Conservation (phyloP, 2,888 invertebrate species). For the Chouioia cunea region DNA sequence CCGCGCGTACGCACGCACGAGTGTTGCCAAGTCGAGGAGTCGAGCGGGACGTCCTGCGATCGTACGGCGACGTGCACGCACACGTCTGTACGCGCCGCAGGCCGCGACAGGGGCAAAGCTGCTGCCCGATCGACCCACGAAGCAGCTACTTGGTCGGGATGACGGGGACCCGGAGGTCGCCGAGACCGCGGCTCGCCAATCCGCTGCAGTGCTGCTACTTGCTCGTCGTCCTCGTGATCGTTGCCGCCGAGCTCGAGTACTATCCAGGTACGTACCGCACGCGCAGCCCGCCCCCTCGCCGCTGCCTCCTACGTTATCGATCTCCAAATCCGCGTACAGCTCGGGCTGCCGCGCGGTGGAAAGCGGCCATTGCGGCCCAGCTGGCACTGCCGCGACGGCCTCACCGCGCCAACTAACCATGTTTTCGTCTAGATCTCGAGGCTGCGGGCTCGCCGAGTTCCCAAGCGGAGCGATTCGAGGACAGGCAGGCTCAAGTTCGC, state of each 20-base stretch:
- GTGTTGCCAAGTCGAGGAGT: too few species aligned
- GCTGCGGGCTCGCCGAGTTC: conserved; percentile 52
- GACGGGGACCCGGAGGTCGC: conserved; percentile 57
- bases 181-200: conserved; percentile 50
- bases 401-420: not conserved
- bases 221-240: conserved; percentile 52
- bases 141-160: too few species aligned
- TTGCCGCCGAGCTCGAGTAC: conserved; percentile 60
- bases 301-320: conserved; percentile 9
- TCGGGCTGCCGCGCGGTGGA: not conserved
- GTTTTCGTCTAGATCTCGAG: conserved; percentile 55
- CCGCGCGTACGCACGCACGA: not conserved
- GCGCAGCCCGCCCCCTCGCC: conserved; percentile 5
- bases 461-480: too few species aligned
- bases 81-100: too few species aligned
- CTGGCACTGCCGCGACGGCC: not conserved
- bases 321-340: too few species aligned
- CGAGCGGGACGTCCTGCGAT: too few species aligned
- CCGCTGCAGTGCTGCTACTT: conserved; percentile 51
- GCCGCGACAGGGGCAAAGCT: too few species aligned
- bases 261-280: conserved; percentile 58
- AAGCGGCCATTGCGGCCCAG: not conserved
- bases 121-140: too few species aligned
- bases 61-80: too few species aligned
- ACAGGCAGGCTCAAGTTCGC: conserved; percentile 32